Conservation (phyloP, 2,888 invertebrate genomes). For the Drosophila melanosoma region DNA sequence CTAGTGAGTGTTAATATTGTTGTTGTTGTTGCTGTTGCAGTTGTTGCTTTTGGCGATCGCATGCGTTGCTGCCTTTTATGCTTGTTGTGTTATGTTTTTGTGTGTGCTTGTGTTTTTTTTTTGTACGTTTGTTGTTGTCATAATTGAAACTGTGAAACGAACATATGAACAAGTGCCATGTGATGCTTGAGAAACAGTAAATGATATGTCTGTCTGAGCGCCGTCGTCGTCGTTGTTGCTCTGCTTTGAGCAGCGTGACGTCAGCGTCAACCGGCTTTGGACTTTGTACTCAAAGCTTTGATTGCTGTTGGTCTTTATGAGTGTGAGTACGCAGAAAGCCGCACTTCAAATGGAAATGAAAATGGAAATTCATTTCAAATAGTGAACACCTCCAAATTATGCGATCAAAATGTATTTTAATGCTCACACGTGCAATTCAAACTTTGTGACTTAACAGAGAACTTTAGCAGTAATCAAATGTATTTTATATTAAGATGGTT, state of each 20-base stretch:
- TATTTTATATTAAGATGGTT: conserved; percentile 1
- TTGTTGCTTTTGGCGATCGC: conserved; percentile 47
- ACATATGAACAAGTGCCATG: conserved; percentile 46
- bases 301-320: conserved; percentile 31
- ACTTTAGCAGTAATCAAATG: not conserved
- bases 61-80: conserved; percentile 34
- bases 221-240: conserved; percentile 11
- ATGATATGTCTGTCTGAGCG: conserved; percentile 12
- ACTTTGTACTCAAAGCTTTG: conserved; percentile 46
- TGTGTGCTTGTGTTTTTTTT: conserved; percentile 20
- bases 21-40: conserved; percentile 13
- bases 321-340: conserved; percentile 9
- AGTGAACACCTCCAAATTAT: conserved; percentile 28
- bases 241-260: conserved; percentile 46
- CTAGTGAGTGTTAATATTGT: conserved; percentile 63
- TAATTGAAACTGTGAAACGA: conserved; percentile 54
- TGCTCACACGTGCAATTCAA: conserved; percentile 34
- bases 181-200: conserved; percentile 49
- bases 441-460: not conserved
- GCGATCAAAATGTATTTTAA: conserved; percentile 33
- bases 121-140: conserved; percentile 40
- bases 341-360: conserved; percentile 27
- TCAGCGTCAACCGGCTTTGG: conserved; percentile 50
- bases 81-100: conserved; percentile 48
- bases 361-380: conserved; percentile 30